A percentile compares a stretch with the other conserved stretches of the same genome.
Evolutionary conservation across 1,140 invertebrate species (phyloP).

Genomic region (Sycophila sp.): DNA sequence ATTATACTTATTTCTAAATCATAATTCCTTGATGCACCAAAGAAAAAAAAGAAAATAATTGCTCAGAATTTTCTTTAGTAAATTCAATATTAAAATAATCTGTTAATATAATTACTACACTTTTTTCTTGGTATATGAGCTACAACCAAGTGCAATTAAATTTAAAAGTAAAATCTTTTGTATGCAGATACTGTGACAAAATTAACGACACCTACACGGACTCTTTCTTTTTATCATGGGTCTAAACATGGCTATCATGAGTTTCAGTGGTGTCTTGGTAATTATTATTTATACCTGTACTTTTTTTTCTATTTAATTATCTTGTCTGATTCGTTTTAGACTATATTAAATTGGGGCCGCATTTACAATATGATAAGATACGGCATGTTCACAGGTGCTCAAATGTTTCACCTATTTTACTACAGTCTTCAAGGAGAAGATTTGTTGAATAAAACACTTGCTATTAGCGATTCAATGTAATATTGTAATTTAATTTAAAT

Average conservation of each 20-base stretch:
- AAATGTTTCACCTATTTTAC: slow-evolving; percentile 20
- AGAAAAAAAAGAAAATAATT: too few species aligned
- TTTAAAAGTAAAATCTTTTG: background rate
- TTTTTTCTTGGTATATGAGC: too few species aligned
- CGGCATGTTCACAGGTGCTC: background rate
- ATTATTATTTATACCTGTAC: background rate
- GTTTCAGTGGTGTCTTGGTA: slow-evolving; percentile 19
- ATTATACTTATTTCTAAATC: too few species aligned
- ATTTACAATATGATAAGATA: slow-evolving; percentile 5
- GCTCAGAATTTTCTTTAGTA: too few species aligned
- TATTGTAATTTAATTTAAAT: background rate
- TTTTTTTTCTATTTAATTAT: background rate
- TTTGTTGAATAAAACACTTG: background rate
- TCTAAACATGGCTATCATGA: slow-evolving; percentile 5
- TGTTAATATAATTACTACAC: too few species aligned
- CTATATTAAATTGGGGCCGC: slow-evolving; percentile 6
- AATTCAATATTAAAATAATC: too few species aligned
- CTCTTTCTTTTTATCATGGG: slow-evolving; percentile 24
- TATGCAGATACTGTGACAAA: slow-evolving; percentile 11
- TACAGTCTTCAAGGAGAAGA: slow-evolving; percentile 12
- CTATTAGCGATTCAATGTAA: slow-evolving; percentile 5
- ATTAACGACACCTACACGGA: slow-evolving; percentile 3
- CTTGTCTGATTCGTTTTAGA: slow-evolving; percentile 18
- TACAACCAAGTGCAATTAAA: too few species aligned
- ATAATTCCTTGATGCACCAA: too few species aligned